Evolutionary conservation across 2,113 vertebrate species (phyloP), one percentile per base, ranked within the genome.

Genomic region (Gambusia holbrooki): DNA sequence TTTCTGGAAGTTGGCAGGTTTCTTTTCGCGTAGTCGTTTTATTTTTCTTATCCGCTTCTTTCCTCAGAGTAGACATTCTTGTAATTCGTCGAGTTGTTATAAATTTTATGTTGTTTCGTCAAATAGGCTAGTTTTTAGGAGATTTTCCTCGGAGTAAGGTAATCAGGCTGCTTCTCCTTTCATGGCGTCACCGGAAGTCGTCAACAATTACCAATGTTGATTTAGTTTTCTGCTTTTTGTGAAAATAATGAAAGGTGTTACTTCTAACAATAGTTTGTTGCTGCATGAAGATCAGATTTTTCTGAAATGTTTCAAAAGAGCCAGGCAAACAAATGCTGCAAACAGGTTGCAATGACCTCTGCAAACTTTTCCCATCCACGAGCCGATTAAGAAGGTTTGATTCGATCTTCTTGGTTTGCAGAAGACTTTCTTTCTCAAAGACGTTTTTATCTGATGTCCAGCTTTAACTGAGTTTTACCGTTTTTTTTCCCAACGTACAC

Each of bases 401-500:
- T 79, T 77, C 66, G 1, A 37, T 58, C 33, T 40, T 58, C 66
- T 62, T 60, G 30, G 28, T n/a, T 9, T 60, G 13, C 33, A 25
- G 28, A 72, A 29, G 17, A 51, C 0, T 40, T 40, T 40, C 14
- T 70, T n/a, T 65, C 22, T 28, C 19, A 1, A 3, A 3, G 32
- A 35, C 33, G 33, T 35, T 5, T 4, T 72, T 27, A 33, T 15
- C 51, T 76, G 74, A 69, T 66, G 62, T 76, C 66, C 58, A 79
- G n/a, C 25, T 60, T 40, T 12, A 69, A 29, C 19, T 45, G 61
- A 79, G 68, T 32, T 27, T 32, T 66, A 12, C 32, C 27, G 27
- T 40, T 74, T 71, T 19, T 48, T 79, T 69, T 79, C 67, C 61
- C 35, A 25, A 25, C 75, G 73, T 83, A 71, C 74, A 80, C 73